Conservation (phyloP, 2,797 vertebrate species). For the Cynopterus sphinx region DNA sequence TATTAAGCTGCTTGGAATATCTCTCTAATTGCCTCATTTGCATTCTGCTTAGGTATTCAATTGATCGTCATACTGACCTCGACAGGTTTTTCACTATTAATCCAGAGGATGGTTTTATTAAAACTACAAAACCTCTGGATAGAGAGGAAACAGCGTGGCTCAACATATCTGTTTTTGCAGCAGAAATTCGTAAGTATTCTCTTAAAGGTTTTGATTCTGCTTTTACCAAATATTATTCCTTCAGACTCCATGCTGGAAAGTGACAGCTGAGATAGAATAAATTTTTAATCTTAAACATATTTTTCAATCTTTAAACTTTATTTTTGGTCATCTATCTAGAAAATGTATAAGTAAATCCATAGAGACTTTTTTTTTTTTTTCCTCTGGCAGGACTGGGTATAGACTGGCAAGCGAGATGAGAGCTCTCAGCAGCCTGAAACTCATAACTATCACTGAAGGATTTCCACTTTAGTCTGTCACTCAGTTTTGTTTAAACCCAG, state of each 20-base stretch:
- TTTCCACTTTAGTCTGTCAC: neutral
- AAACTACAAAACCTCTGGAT: slow-evolving; percentile 94
- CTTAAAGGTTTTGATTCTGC: slow-evolving; percentile 41
- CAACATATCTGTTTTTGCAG: slow-evolving; percentile 97
- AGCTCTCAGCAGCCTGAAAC: neutral
- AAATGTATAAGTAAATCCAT: neutral
- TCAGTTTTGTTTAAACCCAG: neutral
- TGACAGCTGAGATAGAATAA: neutral
- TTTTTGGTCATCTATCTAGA: neutral
- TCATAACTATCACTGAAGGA: no score
- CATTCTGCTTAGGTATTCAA: slow-evolving; percentile 91
- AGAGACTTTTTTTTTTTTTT: neutral
- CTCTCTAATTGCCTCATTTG: slow-evolving; percentile 80
- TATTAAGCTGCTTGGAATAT: slow-evolving; percentile 59
- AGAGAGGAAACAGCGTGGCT: slow-evolving; percentile 95
- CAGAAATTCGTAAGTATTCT: slow-evolving; percentile 92
- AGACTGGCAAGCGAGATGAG: neutral
- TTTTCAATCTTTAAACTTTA: slow-evolving; percentile 28
- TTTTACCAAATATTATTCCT: slow-evolving; percentile 33
- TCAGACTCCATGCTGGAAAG: neutral
- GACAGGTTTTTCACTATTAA: slow-evolving; percentile 96
- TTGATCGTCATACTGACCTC: slow-evolving; percentile 96
- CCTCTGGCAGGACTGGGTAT: neutral
- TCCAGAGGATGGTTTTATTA: slow-evolving; percentile 94
- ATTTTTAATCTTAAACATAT: neutral